Percentiles rank a stretch among this genome's conserved stretches.
Evolutionary conservation across 2,888 invertebrate genomes (phyloP).

Genomic region (Neuroscelio doddi): DNA sequence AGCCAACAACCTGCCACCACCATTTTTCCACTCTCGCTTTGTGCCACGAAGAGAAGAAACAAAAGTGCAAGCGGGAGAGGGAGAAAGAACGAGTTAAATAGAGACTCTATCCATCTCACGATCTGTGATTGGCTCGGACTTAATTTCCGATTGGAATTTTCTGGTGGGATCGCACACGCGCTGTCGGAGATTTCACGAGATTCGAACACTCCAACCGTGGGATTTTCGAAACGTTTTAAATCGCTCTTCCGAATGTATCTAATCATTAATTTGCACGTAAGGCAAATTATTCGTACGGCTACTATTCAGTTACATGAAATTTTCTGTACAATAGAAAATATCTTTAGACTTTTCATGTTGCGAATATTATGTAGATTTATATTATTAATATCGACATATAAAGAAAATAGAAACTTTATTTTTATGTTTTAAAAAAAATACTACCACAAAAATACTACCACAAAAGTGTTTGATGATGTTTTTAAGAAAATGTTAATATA

Average conservation of each 20-base stretch:
- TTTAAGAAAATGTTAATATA: too few relatives aligned
- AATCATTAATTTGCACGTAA: slow-evolving; percentile 37
- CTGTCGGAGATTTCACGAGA: slow-evolving; percentile 32
- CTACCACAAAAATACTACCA: too few relatives aligned
- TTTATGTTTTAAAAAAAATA: too few relatives aligned
- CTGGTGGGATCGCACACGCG: slow-evolving; percentile 38
- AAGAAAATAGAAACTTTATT: too few relatives aligned
- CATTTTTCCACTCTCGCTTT: slow-evolving; percentile 40
- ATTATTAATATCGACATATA: too few relatives aligned
- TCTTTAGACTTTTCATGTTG: too few relatives aligned
- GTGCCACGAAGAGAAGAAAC: slow-evolving; percentile 41
- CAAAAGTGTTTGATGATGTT: too few relatives aligned
- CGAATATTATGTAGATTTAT: too few relatives aligned
- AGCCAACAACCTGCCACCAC: slow-evolving; percentile 58
- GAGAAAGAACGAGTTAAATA: slow-evolving; percentile 45
- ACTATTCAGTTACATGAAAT: slow-evolving; percentile 12
- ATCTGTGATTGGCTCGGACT: slow-evolving; percentile 60
- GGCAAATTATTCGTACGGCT: slow-evolving; percentile 24
- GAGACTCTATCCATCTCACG: slow-evolving; percentile 55
- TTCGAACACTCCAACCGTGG: slow-evolving; percentile 24
- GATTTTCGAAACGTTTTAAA: slow-evolving; percentile 40
- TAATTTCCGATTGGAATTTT: slow-evolving; percentile 65
- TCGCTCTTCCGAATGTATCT: slow-evolving; percentile 31
- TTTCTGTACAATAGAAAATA: not conserved
- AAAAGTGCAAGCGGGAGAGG: slow-evolving; percentile 35